These are phyloP conservation scores for Piprites chloris DNA, from an alignment of 2,113 vertebrate genomes.

Conservation along the genomic window DNA sequence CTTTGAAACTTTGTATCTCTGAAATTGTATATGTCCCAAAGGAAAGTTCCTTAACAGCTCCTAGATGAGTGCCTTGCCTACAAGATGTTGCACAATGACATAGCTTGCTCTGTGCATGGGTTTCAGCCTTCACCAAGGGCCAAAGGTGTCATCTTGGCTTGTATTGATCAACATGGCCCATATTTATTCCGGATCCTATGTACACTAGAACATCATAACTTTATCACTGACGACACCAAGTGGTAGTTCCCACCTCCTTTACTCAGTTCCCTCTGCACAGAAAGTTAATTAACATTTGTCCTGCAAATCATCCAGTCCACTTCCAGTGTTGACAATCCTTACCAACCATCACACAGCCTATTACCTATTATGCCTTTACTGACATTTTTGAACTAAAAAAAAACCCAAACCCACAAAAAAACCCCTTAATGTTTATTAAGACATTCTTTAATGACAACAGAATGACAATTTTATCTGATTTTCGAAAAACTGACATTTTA, in stretches of 20 bases:
- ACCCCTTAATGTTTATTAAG: background rate
- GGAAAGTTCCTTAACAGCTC: background rate
- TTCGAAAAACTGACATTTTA: background rate
- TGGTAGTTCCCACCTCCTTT: background rate
- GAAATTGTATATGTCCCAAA: background rate
- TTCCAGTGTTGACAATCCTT: background rate
- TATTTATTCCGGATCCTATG: background rate
- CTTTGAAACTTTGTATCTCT: background rate
- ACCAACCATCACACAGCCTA: rapidly evolving
- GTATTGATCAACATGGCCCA: background rate
- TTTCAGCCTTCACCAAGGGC: background rate
- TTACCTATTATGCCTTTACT: background rate
- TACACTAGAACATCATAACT: background rate
- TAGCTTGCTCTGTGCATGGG: rapidly evolving
- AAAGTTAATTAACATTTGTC: background rate
- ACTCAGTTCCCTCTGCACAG: background rate
- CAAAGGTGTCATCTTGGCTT: background rate
- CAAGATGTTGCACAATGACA: rapidly evolving
- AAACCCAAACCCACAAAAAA: background rate
- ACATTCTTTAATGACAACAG: background rate
- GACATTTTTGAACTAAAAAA: background rate
- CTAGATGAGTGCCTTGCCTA: background rate
- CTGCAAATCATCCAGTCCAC: rapidly evolving
- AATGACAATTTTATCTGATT: background rate
- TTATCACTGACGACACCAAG: background rate